phyloP scores from a whole-genome alignment of 30 jellyfish, hydroid and myxozoan species.

The Aurelia coerulea region DNA sequence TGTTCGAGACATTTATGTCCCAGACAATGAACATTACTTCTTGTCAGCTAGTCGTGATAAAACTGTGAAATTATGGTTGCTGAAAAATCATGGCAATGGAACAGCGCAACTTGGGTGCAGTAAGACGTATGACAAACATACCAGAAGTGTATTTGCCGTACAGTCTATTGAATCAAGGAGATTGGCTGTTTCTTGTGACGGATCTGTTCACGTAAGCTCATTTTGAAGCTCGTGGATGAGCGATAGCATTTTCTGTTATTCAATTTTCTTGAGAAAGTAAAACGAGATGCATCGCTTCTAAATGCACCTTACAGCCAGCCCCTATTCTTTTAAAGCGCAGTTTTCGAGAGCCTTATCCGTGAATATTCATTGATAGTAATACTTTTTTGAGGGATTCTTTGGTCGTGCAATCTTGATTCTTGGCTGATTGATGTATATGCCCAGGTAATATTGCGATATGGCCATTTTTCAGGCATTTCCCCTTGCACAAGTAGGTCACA shows the following conservation, averaged over 20 bases:
- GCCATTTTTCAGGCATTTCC: too few species aligned
- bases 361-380: too few species aligned
- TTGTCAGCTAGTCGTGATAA: slow-evolving; percentile 95
- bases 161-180: slow-evolving; percentile 85
- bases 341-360: too few species aligned
- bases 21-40: slow-evolving; percentile 92
- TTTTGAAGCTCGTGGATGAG: neutral
- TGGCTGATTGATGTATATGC: too few species aligned
- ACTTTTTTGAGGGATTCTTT: too few species aligned
- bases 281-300: too few species aligned
- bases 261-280: too few species aligned
- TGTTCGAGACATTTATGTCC: slow-evolving; percentile 84
- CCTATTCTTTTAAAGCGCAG: too few species aligned
- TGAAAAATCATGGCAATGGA: slow-evolving; percentile 95
- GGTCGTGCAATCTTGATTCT: too few species aligned
- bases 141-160: slow-evolving; percentile 80
- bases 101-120: slow-evolving; percentile 89
- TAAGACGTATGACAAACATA: slow-evolving; percentile 79
- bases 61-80: slow-evolving; percentile 90
- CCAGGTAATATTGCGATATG: too few species aligned
- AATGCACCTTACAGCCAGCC: too few species aligned
- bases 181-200: slow-evolving; percentile 88
- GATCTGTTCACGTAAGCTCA: slow-evolving; percentile 80
- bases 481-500: too few species aligned
- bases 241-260: neutral